Evolutionary conservation across 2,888 invertebrate genomes (phyloP).

Genomic region (Drosophila suboccidentalis): DNA sequence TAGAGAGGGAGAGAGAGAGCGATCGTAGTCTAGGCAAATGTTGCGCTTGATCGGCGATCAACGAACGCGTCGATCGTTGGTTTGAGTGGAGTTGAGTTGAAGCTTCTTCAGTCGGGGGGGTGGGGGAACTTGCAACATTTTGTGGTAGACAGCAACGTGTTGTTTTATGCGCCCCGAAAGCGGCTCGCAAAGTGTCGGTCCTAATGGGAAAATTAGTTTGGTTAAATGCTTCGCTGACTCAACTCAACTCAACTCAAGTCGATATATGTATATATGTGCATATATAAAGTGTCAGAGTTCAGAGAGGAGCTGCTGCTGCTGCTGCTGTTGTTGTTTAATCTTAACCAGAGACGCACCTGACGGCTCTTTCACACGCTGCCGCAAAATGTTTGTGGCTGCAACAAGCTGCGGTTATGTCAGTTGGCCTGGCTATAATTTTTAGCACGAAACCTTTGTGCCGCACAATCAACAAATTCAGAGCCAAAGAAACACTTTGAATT

Average conservation of each 20-base stretch:
- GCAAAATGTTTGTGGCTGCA: conserved; percentile 27
- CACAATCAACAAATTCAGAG: conserved; percentile 40
- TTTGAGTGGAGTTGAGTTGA: too few relatives aligned
- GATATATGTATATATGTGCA: neutral
- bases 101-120: conserved; percentile 1
- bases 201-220: conserved; percentile 78
- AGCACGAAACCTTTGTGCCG: conserved; percentile 54
- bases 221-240: conserved; percentile 69
- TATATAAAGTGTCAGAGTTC: conserved; percentile 44
- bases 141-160: conserved; percentile 54
- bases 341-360: conserved; percentile 62
- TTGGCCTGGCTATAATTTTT: conserved; percentile 74
- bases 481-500: conserved; percentile 8
- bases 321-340: conserved; percentile 24
- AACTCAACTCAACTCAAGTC: conserved; percentile 2
- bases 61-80: conserved; percentile 11
- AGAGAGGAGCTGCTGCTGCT: conserved; percentile 11
- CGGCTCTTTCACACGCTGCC: conserved; percentile 70
- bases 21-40: conserved; percentile 50
- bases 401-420: conserved; percentile 71
- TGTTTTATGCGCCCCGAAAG: conserved; percentile 51
- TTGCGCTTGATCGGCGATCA: conserved; percentile 55
- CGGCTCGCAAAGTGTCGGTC: conserved; percentile 67
- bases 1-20: neutral
- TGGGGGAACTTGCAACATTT: conserved; percentile 37